phyloP scores from a whole-genome alignment of 2,888 invertebrate genomes.

The Lathronympha strigana region DNA sequence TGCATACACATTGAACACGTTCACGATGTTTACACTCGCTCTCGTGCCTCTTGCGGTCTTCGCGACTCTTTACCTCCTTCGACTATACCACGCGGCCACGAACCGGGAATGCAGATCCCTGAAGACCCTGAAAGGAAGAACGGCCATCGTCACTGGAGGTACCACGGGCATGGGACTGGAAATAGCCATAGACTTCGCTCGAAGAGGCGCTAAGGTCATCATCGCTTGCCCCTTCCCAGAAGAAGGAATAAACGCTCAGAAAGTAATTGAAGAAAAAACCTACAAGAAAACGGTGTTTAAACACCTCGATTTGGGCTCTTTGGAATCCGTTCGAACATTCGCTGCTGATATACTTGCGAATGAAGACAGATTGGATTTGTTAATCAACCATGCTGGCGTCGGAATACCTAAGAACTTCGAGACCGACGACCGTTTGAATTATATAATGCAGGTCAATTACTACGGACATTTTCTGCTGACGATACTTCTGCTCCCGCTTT shows the following conservation, averaged over 20 bases:
- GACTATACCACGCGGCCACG: conserved; percentile 72
- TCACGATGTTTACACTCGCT: conserved; percentile 1
- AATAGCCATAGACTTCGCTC: conserved; percentile 71
- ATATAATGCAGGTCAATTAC: conserved; percentile 96
- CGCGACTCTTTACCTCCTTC: conserved; percentile 40
- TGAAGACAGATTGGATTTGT: conserved; percentile 89
- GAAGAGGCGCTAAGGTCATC: conserved; percentile 71
- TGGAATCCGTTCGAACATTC: conserved; percentile 91
- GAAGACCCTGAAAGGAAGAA: conserved; percentile 67
- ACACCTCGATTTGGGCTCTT: conserved; percentile 89
- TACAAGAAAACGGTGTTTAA: conserved; percentile 88
- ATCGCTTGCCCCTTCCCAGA: conserved; percentile 72
- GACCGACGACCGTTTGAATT: conserved; percentile 92
- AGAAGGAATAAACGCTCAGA: conserved; percentile 73
- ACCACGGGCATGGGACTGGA: conserved; percentile 74
- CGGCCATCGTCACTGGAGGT: conserved; percentile 72
- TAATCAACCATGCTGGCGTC: conserved; percentile 96
- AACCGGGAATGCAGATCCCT: conserved; percentile 71
- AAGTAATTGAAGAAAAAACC: conserved; percentile 86
- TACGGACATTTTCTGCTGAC: conserved; percentile 96
- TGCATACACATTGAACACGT: neutral
- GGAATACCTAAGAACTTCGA: conserved; percentile 83
- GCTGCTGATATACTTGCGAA: conserved; percentile 89
- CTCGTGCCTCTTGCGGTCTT: neutral
- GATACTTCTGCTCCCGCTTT: conserved; percentile 91